Evolutionary conservation across 2,888 invertebrate species (phyloP), one percentile per base, ranked within the genome.

Genomic region (Phania funesta): DNA sequence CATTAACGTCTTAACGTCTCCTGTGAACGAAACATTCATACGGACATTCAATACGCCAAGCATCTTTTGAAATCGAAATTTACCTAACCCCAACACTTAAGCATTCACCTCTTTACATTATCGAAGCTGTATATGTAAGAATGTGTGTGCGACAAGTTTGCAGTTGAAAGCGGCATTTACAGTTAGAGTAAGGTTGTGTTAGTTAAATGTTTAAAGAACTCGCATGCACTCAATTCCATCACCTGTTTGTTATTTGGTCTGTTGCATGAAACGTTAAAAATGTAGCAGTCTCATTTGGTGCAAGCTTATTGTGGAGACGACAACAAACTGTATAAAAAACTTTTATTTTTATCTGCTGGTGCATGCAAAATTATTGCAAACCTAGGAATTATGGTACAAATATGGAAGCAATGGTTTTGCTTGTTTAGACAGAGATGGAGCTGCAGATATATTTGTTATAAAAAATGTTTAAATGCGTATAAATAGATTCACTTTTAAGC

Each of bases 161-260:
- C 41, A 44, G 32, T 65, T 67, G 38, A 48, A 67, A 76, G 24
- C 11, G 46, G 52, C 29, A 54, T 71, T 68, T 81, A 68, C 68
- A 68, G 74, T 82, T 77, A 77, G 50, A 81, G 54, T 73, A 56
- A 16, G 64, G 46, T 44, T 68, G 50, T 38, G 44, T 35, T 76
- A 52, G 65, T 82, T 56, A 32, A 74, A 82, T 74, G 52, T 70
- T 71, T 54, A 64, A 68, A 64, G 32, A 73, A 77, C 77, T 73
- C 73, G 73, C 73, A 77, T 56, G 67, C 68, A 68, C 20, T 65
- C 22, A 68, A 81, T 64, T 54, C 70, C 13, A 76, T 76, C 76
- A 81, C 71, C 54, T 77, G 73, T 54, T 60, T 68, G 64, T 62
- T 64, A 20, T 56, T 22, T 62, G 16, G 18, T 29, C 9, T 50